Evolutionary conservation across 2,797 vertebrate species (phyloP).

Genomic region (Chaunax sp.): DNA sequence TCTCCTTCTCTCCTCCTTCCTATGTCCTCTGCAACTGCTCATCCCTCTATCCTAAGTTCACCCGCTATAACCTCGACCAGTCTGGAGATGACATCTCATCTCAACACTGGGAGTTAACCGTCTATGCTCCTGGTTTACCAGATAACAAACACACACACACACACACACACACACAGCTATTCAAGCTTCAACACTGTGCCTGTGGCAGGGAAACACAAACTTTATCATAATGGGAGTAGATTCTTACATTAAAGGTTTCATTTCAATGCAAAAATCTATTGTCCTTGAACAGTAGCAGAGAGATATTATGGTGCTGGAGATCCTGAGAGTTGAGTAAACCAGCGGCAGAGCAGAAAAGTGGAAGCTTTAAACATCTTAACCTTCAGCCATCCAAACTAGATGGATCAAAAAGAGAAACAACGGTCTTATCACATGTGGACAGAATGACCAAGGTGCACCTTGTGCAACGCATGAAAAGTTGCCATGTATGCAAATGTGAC

Average conservation of each 20-base stretch:
- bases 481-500: slow-evolving; percentile 51
- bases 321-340: neutral
- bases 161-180: neutral
- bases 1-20: neutral
- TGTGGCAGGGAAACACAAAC: neutral
- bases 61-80: slow-evolving; percentile 23
- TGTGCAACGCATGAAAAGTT: slow-evolving; percentile 1
- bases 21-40: neutral
- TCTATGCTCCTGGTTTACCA: slow-evolving; percentile 38
- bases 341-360: no score
- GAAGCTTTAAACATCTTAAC: no score
- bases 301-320: neutral
- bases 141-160: slow-evolving; percentile 41
- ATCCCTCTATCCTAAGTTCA: slow-evolving; percentile 24
- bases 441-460: slow-evolving; percentile 50
- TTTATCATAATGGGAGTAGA: neutral
- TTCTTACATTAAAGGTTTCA: neutral
- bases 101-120: slow-evolving; percentile 37
- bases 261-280: neutral
- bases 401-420: slow-evolving; percentile 46
- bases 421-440: slow-evolving; percentile 42
- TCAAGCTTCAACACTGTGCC: neutral
- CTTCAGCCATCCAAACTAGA: neutral
- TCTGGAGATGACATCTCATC: slow-evolving; percentile 44
- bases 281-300: neutral